Base-by-base conservation (phyloP, 2,797 vertebrate genomes). In the Pipistrellus pygmaeus region DNA sequence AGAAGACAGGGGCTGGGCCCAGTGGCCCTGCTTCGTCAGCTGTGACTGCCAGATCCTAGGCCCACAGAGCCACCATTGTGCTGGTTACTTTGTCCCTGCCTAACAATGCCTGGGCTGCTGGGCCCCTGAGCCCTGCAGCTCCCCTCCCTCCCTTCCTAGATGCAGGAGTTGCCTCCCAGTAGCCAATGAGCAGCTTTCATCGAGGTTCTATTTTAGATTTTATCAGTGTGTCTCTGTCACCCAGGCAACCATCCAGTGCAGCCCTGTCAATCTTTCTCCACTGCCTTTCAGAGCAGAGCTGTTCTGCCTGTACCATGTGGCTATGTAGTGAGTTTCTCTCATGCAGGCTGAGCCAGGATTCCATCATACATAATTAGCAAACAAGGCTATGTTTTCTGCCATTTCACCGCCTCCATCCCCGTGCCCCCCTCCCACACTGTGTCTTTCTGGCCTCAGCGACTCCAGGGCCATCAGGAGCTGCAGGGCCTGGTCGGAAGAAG, bases 361-460 rank as follows among this genome's bases (percentile, higher is more conserved):
- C 98, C 98, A 98, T 99, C 98, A 98, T 98, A 97, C 97, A 72
- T 98, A 98, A 98, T 98, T 98, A 78, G 96, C 77, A 95, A 85
- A 95, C 12, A 68, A 89, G 98, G 98, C 97, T 96, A 96, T 95
- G 32, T 81, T 72, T 68, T 41, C 94, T 51, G 27, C 62, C 21
- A 12, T 77, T 68, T 38, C 9, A 17, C 30, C 66, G 68, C 80
- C 76, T 44, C 51, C 81, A 25, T 7, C 4, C 51, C 53, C 75
- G 84, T 30, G 20, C 17, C 6, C 20, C 25, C 15, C 1, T 3
- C 68, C 68, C 10, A 30, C 41, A 15, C 44, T 0, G 3, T 23
- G 46, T 51, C 82, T 25, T 48, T 8, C 71, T 95, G 96, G 98
- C n/a, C 53, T 51, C 3, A 17, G 90, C 69, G 96, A 93, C 97